A percentile compares a stretch with the other conserved stretches of the same genome.
phyloP scores from a whole-genome alignment of 2,888 invertebrate species.

The Lordiphosa fenestrarum region DNA sequence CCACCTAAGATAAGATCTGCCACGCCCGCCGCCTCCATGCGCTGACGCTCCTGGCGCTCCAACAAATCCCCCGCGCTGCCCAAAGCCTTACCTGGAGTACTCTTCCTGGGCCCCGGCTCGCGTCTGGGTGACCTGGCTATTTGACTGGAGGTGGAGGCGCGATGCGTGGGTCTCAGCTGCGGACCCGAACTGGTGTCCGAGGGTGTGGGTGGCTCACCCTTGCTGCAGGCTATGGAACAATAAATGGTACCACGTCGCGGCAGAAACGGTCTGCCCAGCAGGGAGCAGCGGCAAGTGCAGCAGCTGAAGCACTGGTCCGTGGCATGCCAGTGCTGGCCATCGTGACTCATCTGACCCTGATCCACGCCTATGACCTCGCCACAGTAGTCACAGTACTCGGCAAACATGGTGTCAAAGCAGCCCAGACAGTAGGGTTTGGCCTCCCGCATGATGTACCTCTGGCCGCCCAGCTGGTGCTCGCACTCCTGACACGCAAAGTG shows the following conservation, averaged over 20 bases:
- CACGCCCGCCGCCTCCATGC: conserved; percentile 69
- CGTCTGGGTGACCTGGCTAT: conserved; percentile 81
- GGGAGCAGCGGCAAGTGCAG: conserved; percentile 88
- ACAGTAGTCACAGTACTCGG: conserved; percentile 98
- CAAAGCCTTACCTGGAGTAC: conserved; percentile 49
- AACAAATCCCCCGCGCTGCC: conserved; percentile 75
- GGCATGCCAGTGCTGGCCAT: conserved; percentile 98
- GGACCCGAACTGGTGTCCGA: conserved; percentile 89
- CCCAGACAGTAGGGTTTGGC: conserved; percentile 96
- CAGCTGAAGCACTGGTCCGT: conserved; percentile 96
- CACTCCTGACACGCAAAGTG: conserved; percentile 99
- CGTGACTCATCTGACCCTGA: conserved; percentile 98
- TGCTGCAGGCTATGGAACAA: conserved; percentile 96
- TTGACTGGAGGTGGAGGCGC: conserved; percentile 80
- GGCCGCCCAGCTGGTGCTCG: conserved; percentile 96
- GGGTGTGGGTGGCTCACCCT: conserved; percentile 93
- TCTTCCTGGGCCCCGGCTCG: conserved; percentile 28
- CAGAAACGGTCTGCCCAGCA: conserved; percentile 93
- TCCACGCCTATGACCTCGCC: conserved; percentile 97
- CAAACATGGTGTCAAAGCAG: conserved; percentile 97
- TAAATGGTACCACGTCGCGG: conserved; percentile 95
- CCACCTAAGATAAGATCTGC: conserved; percentile 76
- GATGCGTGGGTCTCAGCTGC: conserved; percentile 82
- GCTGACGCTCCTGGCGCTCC: conserved; percentile 72
- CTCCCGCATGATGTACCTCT: conserved; percentile 97